Base-by-base conservation (phyloP, 2,888 invertebrate species). In the Pilophorus perplexus region DNA sequence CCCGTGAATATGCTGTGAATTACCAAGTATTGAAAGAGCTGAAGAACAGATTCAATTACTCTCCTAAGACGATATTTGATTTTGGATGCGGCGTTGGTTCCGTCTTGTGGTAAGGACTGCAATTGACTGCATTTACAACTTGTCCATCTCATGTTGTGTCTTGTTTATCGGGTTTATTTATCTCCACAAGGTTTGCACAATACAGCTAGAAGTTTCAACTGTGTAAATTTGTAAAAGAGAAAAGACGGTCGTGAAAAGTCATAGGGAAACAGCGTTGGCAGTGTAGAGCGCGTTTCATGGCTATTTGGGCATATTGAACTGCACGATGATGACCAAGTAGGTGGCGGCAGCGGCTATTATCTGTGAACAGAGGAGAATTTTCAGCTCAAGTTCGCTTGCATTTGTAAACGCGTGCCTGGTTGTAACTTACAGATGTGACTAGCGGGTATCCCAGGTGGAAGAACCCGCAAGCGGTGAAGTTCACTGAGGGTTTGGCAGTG, bases 11-110 rank as follows among this genome's bases (percentile, higher is more conserved):
- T 79, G 85, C 88, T 0, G 83, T 86, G 2, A 74, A 92, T 37
- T 74, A 80, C 37, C 83, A 82, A 73, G 83, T 93, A 55, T 83
- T 95, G 40, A 79, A 82, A 44, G 93, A 94, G 80, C 87, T 95
- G 62, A 78, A 79, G 55, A 75, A 75, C 38, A 80, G 85, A 60
- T 62, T 62, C 37, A 81, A 83, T 16, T 96, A 89, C 75, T 80
- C 80, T 67, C 96, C 96, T 0, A 79, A 82, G 67, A 84, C 85
- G 68, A 82, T 93, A 71, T 89, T 95, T 72, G 95, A 97, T 79
- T 93, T 91, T 77, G 97, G 96, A 0, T 91, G 94, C 3, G 97
- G 97, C 0, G 79, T 91, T 3, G 95, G 94, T 0, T 88, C 90
- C 0, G 89, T 85, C 0, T 84, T 86, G 62, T 94, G 94, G 94